These are phyloP conservation scores for Matsumurasca onukii DNA, from an alignment of 1,140 invertebrate species.

Conservation along the genomic window DNA sequence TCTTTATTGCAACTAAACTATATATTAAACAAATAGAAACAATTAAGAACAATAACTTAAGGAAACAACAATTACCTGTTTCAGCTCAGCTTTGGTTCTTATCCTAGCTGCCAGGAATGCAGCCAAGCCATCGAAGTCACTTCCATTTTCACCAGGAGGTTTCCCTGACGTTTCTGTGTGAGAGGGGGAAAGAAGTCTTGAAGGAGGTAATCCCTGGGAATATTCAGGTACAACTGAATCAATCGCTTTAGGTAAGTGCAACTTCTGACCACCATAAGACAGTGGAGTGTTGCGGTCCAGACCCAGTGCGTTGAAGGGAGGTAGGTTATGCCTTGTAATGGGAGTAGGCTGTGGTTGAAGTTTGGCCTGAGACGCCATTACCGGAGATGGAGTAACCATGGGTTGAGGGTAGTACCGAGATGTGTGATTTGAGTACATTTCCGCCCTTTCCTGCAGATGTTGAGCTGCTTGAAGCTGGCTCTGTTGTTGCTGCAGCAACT, in stretches of 20 bases:
- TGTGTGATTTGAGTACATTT: conserved; percentile 28
- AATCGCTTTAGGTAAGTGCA: conserved; percentile 66
- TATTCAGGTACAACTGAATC: conserved; percentile 55
- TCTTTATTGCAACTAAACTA: not conserved
- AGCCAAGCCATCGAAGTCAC: conserved; percentile 54
- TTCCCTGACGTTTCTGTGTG: conserved; percentile 1
- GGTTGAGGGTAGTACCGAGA: conserved; percentile 31
- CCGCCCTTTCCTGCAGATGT: conserved; percentile 31
- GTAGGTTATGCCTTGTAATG: conserved; percentile 53
- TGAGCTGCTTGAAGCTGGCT: conserved; percentile 38
- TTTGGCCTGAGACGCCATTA: not conserved
- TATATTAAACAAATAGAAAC: not conserved
- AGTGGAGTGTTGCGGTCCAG: conserved; percentile 48
- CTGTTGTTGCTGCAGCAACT: conserved; percentile 48
- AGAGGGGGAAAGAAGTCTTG: conserved; percentile 42
- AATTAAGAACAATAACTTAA: not conserved
- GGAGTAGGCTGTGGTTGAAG: conserved; percentile 13
- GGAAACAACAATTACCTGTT: conserved; percentile 57
- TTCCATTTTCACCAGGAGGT: conserved; percentile 37
- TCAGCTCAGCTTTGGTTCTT: conserved; percentile 78
- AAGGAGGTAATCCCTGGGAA: conserved; percentile 20
- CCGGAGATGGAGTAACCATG: conserved; percentile 19
- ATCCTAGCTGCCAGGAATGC: conserved; percentile 67
- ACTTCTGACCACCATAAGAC: conserved; percentile 53
- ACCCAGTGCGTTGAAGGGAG: conserved; percentile 56